Evolutionary conservation across 2,797 vertebrate genomes (phyloP).

Genomic region (Acanthis flammea): DNA sequence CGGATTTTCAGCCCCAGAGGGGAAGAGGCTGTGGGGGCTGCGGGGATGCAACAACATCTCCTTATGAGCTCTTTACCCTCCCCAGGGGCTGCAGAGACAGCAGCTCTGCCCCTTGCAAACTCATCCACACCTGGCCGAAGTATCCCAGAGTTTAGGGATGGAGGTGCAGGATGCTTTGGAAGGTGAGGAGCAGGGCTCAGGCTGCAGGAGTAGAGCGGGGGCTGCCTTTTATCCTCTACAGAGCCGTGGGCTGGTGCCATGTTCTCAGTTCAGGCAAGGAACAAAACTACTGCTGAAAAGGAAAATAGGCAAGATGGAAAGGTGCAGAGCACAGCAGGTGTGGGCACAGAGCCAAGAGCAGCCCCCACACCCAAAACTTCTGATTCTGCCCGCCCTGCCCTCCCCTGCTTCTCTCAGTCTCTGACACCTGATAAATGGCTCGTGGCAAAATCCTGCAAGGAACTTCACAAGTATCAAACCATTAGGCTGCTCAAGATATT

Average conservation of each 20-base stretch:
- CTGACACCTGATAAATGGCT: not conserved
- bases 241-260: not conserved
- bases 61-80: not conserved
- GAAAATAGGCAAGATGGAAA: not conserved
- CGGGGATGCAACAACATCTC: not conserved
- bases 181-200: not conserved
- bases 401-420: not conserved
- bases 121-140: not conserved
- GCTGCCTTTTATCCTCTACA: not conserved
- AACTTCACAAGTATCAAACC: not conserved
- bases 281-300: not conserved
- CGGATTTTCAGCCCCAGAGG: not conserved
- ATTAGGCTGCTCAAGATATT: not conserved
- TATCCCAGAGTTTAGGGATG: not conserved
- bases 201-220: not conserved
- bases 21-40: fast-evolving
- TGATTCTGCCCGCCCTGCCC: not conserved
- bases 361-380: not conserved
- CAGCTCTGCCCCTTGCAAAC: not conserved
- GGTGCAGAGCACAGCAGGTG: not conserved
- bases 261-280: not conserved
- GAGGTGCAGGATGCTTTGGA: not conserved
- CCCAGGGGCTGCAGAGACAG: not conserved
- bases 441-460: not conserved
- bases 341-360: not conserved